Evolutionary conservation across 2,113 vertebrate species (phyloP).

Genomic region (Eleginops maclovinus): DNA sequence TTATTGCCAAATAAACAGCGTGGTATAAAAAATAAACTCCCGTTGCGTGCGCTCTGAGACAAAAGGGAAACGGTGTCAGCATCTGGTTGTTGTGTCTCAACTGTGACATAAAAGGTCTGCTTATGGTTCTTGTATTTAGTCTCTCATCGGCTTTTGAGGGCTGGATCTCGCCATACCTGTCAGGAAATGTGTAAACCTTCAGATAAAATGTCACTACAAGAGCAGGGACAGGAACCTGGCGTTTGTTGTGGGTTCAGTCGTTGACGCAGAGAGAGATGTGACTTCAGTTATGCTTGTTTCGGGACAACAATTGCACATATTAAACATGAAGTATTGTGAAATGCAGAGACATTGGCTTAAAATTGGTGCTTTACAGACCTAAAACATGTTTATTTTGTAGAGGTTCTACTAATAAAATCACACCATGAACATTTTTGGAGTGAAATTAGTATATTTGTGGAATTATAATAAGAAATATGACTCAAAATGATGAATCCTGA

Average conservation of each 20-base stretch:
- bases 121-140: constrained; percentile 37
- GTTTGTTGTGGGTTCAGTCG: not conserved
- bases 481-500: too few species aligned
- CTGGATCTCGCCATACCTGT: constrained; percentile 34
- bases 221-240: not conserved
- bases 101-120: constrained; percentile 49
- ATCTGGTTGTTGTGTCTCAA: constrained; percentile 64
- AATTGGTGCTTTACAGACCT: too few species aligned
- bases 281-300: not conserved
- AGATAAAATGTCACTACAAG: constrained; percentile 11
- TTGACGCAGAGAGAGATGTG: not conserved
- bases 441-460: too few species aligned
- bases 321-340: too few species aligned
- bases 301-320: not conserved
- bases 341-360: too few species aligned
- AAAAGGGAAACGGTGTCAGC: constrained; percentile 32
- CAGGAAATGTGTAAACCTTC: constrained; percentile 28
- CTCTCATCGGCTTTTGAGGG: constrained; percentile 45
- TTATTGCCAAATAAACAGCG: constrained; percentile 70
- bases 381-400: too few species aligned
- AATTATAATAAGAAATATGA: too few species aligned
- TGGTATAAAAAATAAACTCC: constrained; percentile 59
- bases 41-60: constrained; percentile 23
- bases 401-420: too few species aligned
- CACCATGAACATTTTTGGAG: too few species aligned